Conservation (phyloP, 2,797 vertebrate genomes). For the Danionella dracula region DNA sequence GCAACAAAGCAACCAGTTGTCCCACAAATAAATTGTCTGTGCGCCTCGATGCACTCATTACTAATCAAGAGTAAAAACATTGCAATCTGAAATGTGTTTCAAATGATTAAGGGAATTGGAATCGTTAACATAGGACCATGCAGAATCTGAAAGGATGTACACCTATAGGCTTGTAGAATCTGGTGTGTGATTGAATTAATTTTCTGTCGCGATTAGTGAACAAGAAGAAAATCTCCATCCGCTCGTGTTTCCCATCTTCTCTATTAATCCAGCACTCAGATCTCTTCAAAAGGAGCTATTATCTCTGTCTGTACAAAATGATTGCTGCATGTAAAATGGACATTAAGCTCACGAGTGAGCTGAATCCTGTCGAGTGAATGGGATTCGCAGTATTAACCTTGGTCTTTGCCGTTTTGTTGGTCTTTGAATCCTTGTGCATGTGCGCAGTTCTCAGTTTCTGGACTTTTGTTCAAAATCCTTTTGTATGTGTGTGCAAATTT, state of each 20-base stretch:
- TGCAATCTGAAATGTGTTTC: not conserved
- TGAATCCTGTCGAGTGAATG: too few species aligned
- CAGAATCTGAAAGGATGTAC: not conserved
- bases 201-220: not conserved
- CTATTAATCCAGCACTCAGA: not conserved
- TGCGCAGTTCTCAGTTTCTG: too few species aligned
- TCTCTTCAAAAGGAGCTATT: conserved; percentile 3
- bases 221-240: not conserved
- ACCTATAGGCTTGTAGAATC: conserved; percentile 5
- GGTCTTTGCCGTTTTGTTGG: too few species aligned
- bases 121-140: not conserved
- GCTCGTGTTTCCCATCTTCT: not conserved
- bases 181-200: not conserved
- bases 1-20: too few species aligned
- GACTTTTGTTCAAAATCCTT: too few species aligned
- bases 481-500: too few species aligned
- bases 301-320: not conserved
- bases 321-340: not conserved
- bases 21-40: too few species aligned
- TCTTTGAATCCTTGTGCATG: too few species aligned
- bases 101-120: conserved; percentile 1
- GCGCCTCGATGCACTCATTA: not conserved
- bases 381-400: too few species aligned
- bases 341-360: not conserved
- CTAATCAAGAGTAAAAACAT: not conserved